Evolutionary conservation across 1,140 invertebrate genomes (phyloP), one percentile per base, ranked within the genome.

Genomic region (Neodiprion fabricii): DNA sequence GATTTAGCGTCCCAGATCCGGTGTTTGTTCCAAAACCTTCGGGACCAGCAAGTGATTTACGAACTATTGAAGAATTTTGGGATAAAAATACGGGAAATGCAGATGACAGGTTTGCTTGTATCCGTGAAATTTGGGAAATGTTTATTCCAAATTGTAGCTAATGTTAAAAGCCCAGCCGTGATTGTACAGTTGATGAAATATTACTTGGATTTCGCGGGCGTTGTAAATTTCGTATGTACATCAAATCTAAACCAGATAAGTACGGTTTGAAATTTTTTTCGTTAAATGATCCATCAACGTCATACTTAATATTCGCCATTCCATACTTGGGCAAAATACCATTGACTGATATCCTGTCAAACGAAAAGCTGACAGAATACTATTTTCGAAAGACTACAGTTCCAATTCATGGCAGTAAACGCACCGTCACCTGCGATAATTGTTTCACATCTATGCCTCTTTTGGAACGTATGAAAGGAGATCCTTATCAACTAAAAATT

Each of bases 211-310:
- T 89, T 80, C 72, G 85, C 65, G 88, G 86, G 12, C 61, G 81
- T 11, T 87, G 85, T 73, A 74, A 74, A 61, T 87, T 89, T 71
- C 75, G 81, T 48, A 84, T 87, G 75, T 89, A 89, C 75, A 89
- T 90, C 71, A 86, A 88, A 71, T 80, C 80, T 9, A 90, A 89
- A 81, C 85, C 86, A 0, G 78, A 76, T 40, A 87, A 85, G 74
- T 90, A 89, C 77, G 89, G 89, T 1, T 78, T 90, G 47, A 89
- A 90, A 83, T 80, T 89, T 67, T 53, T 82, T 48, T 78, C 75
- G 66, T 75, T 86, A 17, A 81, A 79, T n/a, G 83, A 87, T 78
- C 79, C 82, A 40, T 67, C 65, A 70, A 83, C 77, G 10, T 79
- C 80, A 50, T 87, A 88, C 72, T 73, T 86, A 65, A 73, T 81